Conservation (phyloP, 2,888 invertebrate genomes). For the Tetrapedia diversipes region DNA sequence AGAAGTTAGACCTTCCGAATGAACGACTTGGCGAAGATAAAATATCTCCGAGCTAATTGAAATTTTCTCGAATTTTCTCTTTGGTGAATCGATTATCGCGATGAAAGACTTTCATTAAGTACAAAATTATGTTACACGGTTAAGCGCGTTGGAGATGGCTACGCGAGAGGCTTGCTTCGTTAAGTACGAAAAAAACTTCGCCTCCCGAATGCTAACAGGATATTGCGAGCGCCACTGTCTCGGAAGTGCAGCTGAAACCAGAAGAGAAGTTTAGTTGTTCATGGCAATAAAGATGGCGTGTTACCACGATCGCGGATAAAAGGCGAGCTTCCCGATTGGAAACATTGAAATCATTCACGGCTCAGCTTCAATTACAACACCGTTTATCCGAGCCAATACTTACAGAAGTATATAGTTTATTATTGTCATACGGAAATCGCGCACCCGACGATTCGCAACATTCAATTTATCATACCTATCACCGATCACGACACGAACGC, state of each 20-base stretch:
- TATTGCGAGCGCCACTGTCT: neutral
- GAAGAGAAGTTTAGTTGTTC: neutral
- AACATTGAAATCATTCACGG: neutral
- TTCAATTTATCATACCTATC: conserved; percentile 19
- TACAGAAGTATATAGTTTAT: conserved; percentile 38
- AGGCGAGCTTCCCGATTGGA: neutral
- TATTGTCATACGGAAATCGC: conserved; percentile 48
- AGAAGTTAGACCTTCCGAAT: no score
- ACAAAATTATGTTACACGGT: conserved; percentile 4
- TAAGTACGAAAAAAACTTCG: neutral
- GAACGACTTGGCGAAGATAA: no score
- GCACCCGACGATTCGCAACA: conserved; percentile 22
- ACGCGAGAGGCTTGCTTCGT: no score
- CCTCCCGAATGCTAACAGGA: neutral
- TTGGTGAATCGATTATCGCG: neutral
- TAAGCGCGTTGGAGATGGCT: no score
- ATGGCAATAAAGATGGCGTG: no score
- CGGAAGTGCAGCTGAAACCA: neutral
- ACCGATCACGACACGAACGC: conserved; percentile 20
- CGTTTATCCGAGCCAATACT: conserved; percentile 6
- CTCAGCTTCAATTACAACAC: neutral
- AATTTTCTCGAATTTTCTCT: neutral
- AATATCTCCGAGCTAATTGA: neutral
- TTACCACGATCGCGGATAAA: neutral
- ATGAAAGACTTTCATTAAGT: conserved; percentile 19